These are phyloP conservation scores for Octonoba sinensis DNA, from an alignment of 2,888 invertebrate species.

Conservation along the genomic window DNA sequence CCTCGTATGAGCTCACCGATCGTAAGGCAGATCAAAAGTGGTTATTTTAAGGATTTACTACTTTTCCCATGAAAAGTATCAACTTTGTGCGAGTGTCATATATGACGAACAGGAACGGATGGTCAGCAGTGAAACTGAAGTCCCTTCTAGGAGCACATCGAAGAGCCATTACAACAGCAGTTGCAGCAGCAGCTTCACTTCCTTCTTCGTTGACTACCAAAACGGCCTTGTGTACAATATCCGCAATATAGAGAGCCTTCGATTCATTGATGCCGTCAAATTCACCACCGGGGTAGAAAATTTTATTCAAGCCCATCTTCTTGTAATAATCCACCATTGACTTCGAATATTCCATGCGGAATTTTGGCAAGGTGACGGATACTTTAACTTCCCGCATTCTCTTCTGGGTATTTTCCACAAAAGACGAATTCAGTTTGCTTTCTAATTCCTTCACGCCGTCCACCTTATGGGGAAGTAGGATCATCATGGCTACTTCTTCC, in stretches of 20 bases:
- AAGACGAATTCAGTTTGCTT: conserved; percentile 17
- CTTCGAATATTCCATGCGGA: conserved; percentile 44
- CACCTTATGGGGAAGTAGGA: conserved; percentile 48
- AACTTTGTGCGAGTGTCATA: conserved; percentile 43
- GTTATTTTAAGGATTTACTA: conserved; percentile 48
- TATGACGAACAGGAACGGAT: conserved; percentile 63
- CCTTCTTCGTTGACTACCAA: conserved; percentile 66
- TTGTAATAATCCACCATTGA: conserved; percentile 41
- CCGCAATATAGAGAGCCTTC: conserved; percentile 57
- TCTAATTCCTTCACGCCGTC: conserved; percentile 30
- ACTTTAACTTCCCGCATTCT: conserved; percentile 27
- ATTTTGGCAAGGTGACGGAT: conserved; percentile 50
- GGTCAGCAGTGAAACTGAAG: conserved; percentile 58
- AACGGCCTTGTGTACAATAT: conserved; percentile 65
- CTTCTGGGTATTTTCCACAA: conserved; percentile 24
- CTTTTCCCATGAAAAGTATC: conserved; percentile 54
- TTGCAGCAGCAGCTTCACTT: conserved; percentile 62
- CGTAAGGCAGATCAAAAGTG: no score
- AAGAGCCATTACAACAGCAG: conserved; percentile 14
- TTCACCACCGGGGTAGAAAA: conserved; percentile 64
- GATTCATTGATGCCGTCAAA: conserved; percentile 63
- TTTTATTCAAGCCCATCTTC: conserved; percentile 41
- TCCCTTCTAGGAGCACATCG: neutral
- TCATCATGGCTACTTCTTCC: conserved; percentile 46
- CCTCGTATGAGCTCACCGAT: no score